These are phyloP conservation scores for Fratercula arctica DNA, from an alignment of 2,797 vertebrate genomes.

Conservation along the genomic window DNA sequence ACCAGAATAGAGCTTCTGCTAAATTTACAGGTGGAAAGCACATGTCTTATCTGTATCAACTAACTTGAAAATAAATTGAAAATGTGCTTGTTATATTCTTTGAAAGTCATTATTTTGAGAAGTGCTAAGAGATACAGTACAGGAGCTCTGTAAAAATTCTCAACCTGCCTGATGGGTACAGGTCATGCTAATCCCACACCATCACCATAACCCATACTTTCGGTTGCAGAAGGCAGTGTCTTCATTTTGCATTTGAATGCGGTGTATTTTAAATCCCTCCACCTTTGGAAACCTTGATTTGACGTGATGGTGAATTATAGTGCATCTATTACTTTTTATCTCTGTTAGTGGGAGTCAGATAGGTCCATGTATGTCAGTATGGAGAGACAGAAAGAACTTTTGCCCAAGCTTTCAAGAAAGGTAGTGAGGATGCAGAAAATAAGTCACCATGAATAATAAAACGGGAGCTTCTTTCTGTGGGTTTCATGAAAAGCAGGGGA, in stretches of 20 bases:
- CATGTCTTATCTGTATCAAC: neutral
- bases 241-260: neutral
- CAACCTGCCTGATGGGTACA: accelerated
- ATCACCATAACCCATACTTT: accelerated
- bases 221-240: neutral
- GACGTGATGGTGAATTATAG: neutral
- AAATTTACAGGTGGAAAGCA: neutral
- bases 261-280: neutral
- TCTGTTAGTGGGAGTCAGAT: neutral
- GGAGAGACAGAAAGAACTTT: neutral
- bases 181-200: neutral
- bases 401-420: neutral
- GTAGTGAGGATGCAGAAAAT: neutral
- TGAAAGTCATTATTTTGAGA: neutral
- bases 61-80: neutral
- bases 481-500: neutral
- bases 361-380: neutral
- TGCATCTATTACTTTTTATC: neutral
- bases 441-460: conserved; percentile 31
- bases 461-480: neutral
- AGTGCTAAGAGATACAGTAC: neutral
- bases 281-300: neutral
- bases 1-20: neutral
- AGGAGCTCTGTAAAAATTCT: neutral
- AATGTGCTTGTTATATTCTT: neutral